These are phyloP conservation scores for Tolypeutes matacus DNA, from an alignment of 2,797 vertebrate species.

Conservation along the genomic window DNA sequence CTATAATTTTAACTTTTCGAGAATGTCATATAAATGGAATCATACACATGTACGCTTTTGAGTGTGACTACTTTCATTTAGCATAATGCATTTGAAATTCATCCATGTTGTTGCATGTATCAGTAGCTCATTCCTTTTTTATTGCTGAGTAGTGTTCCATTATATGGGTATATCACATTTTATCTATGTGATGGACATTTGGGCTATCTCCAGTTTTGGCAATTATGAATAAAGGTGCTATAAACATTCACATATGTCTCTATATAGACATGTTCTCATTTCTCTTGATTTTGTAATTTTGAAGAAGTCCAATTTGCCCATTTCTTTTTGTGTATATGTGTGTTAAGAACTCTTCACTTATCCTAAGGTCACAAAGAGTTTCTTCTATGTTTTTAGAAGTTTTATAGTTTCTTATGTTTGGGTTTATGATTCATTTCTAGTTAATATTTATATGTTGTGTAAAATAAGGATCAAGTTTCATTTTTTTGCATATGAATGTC, in stretches of 20 bases:
- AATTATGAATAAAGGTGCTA: slow-evolving; percentile 46
- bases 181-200: neutral
- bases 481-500: neutral
- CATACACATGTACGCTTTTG: neutral
- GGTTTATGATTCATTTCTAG: neutral
- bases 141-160: neutral
- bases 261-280: slow-evolving; percentile 5
- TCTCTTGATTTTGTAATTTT: slow-evolving; percentile 9
- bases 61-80: slow-evolving; percentile 39
- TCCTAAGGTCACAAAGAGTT: slow-evolving; percentile 3
- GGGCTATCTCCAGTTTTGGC: neutral
- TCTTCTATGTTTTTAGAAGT: neutral
- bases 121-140: neutral
- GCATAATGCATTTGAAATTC: slow-evolving; percentile 12
- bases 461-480: neutral
- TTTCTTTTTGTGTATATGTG: neutral
- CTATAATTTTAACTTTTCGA: slow-evolving; percentile 4
- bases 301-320: neutral
- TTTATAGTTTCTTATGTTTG: slow-evolving; percentile 40
- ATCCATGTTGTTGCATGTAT: neutral
- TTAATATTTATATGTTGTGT: neutral
- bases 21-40: slow-evolving; percentile 8
- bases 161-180: neutral
- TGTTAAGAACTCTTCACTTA: slow-evolving; percentile 45
- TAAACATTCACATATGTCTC: slow-evolving; percentile 1